Percentiles rank a stretch among this genome's conserved stretches.
Evolutionary conservation across 2,888 invertebrate species (phyloP).

Genomic region (Onchidella celtica): DNA sequence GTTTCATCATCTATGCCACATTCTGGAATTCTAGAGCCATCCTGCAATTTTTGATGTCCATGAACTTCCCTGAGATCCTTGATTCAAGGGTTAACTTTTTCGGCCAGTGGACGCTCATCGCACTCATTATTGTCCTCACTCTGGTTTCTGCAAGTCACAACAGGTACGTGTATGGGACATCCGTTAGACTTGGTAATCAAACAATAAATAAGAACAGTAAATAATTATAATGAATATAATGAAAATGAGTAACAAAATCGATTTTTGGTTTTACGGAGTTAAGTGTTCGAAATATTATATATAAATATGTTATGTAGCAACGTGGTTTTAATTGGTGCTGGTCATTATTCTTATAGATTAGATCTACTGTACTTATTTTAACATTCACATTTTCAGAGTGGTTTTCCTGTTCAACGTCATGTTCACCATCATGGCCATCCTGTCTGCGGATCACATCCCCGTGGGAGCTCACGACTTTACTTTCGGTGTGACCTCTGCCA

Average conservation of each 20-base stretch:
- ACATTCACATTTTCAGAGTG: slow-evolving; percentile 44
- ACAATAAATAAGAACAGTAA: too few relatives aligned
- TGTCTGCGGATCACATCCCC: slow-evolving; percentile 64
- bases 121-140: slow-evolving; percentile 53
- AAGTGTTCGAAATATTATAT: too few relatives aligned
- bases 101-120: slow-evolving; percentile 62
- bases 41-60: slow-evolving; percentile 52
- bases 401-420: slow-evolving; percentile 63
- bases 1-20: slow-evolving; percentile 60
- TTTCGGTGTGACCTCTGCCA: slow-evolving; percentile 59
- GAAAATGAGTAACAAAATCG: too few relatives aligned
- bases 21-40: slow-evolving; percentile 61
- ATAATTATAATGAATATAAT: not conserved
- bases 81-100: slow-evolving; percentile 54
- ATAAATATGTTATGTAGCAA: too few relatives aligned
- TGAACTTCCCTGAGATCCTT: slow-evolving; percentile 51
- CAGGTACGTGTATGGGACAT: slow-evolving; percentile 43
- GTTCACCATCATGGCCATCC: slow-evolving; percentile 55
- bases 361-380: too few relatives aligned
- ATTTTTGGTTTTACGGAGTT: too few relatives aligned
- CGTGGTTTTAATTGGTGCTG: too few relatives aligned
- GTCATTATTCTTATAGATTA: too few relatives aligned
- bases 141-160: slow-evolving; percentile 52
- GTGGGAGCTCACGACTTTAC: slow-evolving; percentile 58
- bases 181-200: too few relatives aligned